Evolutionary conservation across 2,888 invertebrate species (phyloP), one percentile per base, ranked within the genome.

Genomic region (Eupeodes latifasciatus): DNA sequence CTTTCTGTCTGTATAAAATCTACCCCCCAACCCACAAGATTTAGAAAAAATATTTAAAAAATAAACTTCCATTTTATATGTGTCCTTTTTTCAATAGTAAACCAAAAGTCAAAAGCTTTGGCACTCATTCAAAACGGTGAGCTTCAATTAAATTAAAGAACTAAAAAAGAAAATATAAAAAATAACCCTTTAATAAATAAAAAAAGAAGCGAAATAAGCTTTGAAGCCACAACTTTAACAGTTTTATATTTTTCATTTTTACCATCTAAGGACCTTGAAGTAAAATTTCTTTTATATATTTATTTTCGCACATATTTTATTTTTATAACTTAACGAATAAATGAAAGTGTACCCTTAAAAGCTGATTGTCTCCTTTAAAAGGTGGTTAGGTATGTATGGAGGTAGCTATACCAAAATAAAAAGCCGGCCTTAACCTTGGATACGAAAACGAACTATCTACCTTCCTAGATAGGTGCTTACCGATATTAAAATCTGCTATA

Each of bases 381-480:
- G 59, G 34, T 19, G 27, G 2, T 2, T 2, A 27, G 27, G 0
- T 19, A 19, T 1, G 1, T 57, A 55, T 27, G 19, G 1, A 11
- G 5, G 27, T 9, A 57, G 34, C 12, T 67, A 72, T 27, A 59
- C 62, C 36, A 69, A 84, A 69, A 55, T 27, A 74, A 83, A 83
- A 83, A 83, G 83, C 86, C 83, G 86, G 86, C 86, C 86, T 87
- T 87, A 87, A 87, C 86, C 86, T 87, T 87, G 83, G 79, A 47
- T 59, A 6, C 11, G 12, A 72, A 72, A 59, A 47, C 11, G 19
- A n/a, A 40, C 40, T 40, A 40, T 40, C 40, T 40, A 40, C 40
- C 40, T 6, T 71, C 47, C 57, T 51, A 78, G 36, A 34, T 67
- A 67, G 72, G 72, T 72, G 47, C 57, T 57, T 44, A 57, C 19